Percentiles rank a stretch among this genome's conserved stretches.
Evolutionary conservation across 2,113 vertebrate species (phyloP).

Genomic region (Petaurus breviceps): DNA sequence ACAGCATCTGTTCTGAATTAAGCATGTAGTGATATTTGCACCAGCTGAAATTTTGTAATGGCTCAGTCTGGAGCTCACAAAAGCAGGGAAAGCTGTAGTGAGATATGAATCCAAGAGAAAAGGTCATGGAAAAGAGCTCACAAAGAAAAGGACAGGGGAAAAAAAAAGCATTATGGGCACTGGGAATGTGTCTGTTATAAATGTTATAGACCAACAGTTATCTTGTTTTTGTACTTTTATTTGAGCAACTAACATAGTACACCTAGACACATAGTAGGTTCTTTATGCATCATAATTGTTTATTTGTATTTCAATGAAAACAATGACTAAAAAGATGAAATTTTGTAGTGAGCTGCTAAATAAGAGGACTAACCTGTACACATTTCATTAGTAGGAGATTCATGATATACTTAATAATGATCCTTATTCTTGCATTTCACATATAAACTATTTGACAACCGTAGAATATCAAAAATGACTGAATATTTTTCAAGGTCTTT

Average conservation of each 20-base stretch:
- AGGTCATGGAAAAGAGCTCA: neutral
- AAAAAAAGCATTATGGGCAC: constrained; percentile 21
- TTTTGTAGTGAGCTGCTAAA: neutral
- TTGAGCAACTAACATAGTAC: neutral
- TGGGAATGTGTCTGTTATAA: neutral
- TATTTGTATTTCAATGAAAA: neutral
- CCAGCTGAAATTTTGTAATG: constrained; percentile 20
- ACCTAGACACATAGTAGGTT: neutral
- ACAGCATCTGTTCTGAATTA: constrained; percentile 61
- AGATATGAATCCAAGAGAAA: constrained; percentile 52
- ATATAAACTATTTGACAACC: neutral
- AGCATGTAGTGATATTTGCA: constrained; percentile 43
- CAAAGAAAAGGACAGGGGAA: neutral
- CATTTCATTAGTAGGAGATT: neutral
- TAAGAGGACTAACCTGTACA: neutral
- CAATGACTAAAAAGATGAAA: too few relatives aligned
- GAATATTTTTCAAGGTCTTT: constrained; percentile 64
- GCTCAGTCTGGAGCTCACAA: neutral
- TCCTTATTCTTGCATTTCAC: neutral
- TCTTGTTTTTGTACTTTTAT: neutral
- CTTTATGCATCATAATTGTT: neutral
- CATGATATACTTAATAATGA: neutral
- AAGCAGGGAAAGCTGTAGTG: constrained; percentile 16
- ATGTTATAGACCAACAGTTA: neutral
- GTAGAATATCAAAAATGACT: constrained; percentile 56